These are phyloP conservation scores for Erinaceus europaeus DNA, from an alignment of 2,113 vertebrate genomes.

Conservation along the genomic window DNA sequence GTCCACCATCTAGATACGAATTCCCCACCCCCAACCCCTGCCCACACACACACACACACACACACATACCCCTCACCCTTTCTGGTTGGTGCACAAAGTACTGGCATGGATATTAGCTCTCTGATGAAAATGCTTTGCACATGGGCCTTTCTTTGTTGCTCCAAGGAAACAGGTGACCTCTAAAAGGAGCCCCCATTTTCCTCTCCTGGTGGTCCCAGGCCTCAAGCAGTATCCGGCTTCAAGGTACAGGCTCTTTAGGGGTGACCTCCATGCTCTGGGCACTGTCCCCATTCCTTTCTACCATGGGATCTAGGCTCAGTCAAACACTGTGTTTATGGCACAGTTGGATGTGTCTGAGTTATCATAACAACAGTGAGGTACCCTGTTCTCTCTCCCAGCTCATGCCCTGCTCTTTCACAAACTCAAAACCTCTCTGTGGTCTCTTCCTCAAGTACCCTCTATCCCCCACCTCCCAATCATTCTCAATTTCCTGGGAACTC, in stretches of 20 bases:
- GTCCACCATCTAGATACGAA: background rate
- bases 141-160: background rate
- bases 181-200: background rate
- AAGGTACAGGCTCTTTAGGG: background rate
- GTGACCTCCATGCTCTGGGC: background rate
- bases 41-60: too few relatives aligned
- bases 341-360: constrained; percentile 67
- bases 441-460: background rate
- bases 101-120: accelerated
- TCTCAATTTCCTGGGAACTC: background rate
- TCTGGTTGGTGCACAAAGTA: too few relatives aligned
- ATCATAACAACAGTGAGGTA: constrained; percentile 65
- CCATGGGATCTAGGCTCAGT: constrained; percentile 20
- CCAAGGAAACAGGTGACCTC: background rate
- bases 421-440: constrained; percentile 9
- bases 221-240: too few relatives aligned
- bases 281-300: background rate
- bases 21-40: too few relatives aligned
- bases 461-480: too few relatives aligned
- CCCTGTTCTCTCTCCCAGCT: constrained; percentile 31
- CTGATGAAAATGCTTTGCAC: background rate
- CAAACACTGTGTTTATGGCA: background rate
- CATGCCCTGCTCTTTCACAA: background rate
- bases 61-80: background rate
- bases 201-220: background rate